Evolutionary conservation across 2,113 vertebrate species (phyloP).

Genomic region (Amblyornis subalaris): DNA sequence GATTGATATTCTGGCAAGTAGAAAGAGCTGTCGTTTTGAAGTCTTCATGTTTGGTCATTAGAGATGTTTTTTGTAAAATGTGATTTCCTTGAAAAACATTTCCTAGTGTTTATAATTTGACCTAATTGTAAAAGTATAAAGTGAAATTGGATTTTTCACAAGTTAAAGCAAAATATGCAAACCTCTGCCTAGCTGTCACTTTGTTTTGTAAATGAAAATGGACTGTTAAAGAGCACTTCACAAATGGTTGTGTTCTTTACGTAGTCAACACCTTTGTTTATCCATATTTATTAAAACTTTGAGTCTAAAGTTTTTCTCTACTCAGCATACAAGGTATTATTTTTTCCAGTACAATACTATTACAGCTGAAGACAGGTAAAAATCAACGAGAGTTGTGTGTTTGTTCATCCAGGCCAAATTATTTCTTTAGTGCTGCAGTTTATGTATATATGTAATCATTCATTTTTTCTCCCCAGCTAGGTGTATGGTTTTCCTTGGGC

Average conservation of each 20-base stretch:
- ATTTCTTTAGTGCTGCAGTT: background rate
- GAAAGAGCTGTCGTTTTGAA: background rate
- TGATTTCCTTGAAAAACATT: background rate
- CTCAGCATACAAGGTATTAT: background rate
- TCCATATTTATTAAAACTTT: background rate
- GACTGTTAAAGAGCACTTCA: background rate
- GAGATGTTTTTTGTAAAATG: background rate
- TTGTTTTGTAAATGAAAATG: background rate
- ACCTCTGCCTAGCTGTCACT: background rate
- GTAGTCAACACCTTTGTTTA: background rate
- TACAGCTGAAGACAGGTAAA: background rate
- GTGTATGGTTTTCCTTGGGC: conserved; percentile 97
- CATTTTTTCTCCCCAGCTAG: conserved; percentile 75
- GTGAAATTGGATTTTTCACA: background rate
- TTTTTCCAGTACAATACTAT: background rate
- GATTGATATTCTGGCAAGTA: background rate
- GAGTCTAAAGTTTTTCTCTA: background rate
- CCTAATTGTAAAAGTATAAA: background rate
- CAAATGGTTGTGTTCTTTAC: background rate
- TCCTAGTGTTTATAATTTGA: background rate
- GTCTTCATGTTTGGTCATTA: background rate
- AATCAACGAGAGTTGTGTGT: background rate
- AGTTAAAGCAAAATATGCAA: background rate
- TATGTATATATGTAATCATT: background rate
- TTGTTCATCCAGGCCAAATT: background rate